phyloP scores from a whole-genome alignment of 2,113 vertebrate species.

The Empidonax alnorum region DNA sequence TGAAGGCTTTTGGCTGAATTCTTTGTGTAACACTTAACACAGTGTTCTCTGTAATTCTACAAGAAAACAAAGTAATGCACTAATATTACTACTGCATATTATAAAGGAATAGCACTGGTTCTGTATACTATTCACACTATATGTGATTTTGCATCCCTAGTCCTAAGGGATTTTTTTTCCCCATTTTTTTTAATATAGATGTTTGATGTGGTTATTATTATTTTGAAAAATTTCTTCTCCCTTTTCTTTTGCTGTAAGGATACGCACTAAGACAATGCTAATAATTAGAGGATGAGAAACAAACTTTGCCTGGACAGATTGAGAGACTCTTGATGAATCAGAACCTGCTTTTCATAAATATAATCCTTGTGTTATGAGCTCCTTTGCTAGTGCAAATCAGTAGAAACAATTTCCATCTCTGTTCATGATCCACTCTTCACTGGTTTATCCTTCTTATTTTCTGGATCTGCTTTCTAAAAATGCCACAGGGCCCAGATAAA shows the following conservation, averaged over 20 bases:
- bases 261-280: background rate
- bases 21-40: background rate
- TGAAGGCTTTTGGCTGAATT: background rate
- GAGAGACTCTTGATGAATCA: conserved; percentile 27
- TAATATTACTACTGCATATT: background rate
- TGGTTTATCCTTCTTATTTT: conserved; percentile 72
- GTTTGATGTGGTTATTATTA: background rate
- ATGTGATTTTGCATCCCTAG: background rate
- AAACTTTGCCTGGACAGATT: background rate
- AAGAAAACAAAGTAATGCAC: background rate
- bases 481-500: conserved; percentile 64
- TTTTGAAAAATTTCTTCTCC: background rate
- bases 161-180: background rate
- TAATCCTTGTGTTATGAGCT: conserved; percentile 74
- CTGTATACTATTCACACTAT: background rate
- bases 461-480: conserved; percentile 75
- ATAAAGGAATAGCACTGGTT: background rate
- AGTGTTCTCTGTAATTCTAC: background rate
- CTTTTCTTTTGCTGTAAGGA: background rate
- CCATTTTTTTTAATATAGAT: background rate
- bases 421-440: conserved; percentile 70
- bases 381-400: conserved; percentile 80
- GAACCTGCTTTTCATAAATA: conserved; percentile 74
- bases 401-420: conserved; percentile 83
- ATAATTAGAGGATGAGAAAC: conserved; percentile 1